Evolutionary conservation across 2,113 vertebrate genomes (phyloP), one percentile per base, ranked within the genome.

Genomic region (Pterocles gutturalis): DNA sequence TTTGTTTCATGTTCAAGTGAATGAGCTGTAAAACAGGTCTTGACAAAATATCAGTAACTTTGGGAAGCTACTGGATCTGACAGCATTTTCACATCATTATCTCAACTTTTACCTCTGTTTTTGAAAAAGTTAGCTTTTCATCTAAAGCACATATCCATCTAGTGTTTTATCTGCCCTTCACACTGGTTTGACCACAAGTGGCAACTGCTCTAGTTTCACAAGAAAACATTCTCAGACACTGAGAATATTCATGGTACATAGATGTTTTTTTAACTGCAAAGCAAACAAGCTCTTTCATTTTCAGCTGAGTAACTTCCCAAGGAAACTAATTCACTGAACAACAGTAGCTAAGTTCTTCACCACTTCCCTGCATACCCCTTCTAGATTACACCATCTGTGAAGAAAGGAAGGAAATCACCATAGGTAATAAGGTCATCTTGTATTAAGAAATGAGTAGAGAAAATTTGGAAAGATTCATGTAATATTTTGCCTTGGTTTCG

Each of bases 341-440:
- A 64, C 46, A 62, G 75, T 17, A 88, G 82, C 79, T 83, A 70
- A 67, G 82, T 66, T 91, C 70, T 91, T 83, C 36, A 36, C 41
- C 84, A 70, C 76, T 92, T 92, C 55, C 71, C 79, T 48, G 14
- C 1, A 7, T 66, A 36, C 54, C 79, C 60, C 58, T 86, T 93
- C 49, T 49, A 81, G 76, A 81, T 95, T 94, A 80, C 90, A 81
- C 64, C 82, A 94, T 78, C 76, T 93, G 49, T 81, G 43, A 92
- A 88, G 78, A 91, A 89, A 93, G 67, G 90, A 95, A 93, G 93
- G 88, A 95, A 96, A 81, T 69, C 82, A 57, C 83, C 76, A 67
- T 43, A 93, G 69, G 91, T 89, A 85, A 89, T 67, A 90, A 93
- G n/a, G 54, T 72, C 71, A 71, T 93, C 77, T 57, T 71, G 69